A percentile compares a stretch with the other conserved stretches of the same genome.
phyloP scores from a whole-genome alignment of 2,113 vertebrate species.

The Tupaia tana region DNA sequence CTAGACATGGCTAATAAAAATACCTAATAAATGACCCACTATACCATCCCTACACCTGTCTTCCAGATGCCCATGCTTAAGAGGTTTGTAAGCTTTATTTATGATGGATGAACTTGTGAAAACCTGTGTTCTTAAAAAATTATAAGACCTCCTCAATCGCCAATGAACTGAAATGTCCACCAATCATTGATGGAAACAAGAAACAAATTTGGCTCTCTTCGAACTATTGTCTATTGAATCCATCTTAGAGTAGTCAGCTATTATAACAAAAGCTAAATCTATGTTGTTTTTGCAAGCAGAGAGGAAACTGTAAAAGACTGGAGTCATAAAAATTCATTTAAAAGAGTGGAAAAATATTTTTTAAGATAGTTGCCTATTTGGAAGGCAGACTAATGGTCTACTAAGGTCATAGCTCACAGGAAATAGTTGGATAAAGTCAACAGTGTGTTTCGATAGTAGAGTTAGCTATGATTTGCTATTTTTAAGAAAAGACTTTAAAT shows the following conservation, averaged over 20 bases:
- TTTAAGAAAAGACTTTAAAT: neutral
- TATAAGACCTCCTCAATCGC: neutral
- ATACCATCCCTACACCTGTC: neutral
- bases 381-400: neutral
- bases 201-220: neutral
- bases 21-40: neutral
- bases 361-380: neutral
- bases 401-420: neutral
- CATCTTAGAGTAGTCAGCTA: neutral
- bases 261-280: neutral
- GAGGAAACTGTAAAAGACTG: neutral
- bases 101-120: neutral
- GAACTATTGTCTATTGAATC: neutral
- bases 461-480: neutral
- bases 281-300: neutral
- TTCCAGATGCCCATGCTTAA: neutral
- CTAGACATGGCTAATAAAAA: neutral
- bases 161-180: neutral
- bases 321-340: neutral
- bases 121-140: neutral
- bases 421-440: neutral
- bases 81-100: neutral
- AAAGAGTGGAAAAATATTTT: neutral
- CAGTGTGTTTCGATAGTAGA: neutral
- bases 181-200: neutral